These are phyloP conservation scores for Artibeus jamaicensis DNA, from an alignment of 2,797 vertebrate genomes.

Conservation along the genomic window DNA sequence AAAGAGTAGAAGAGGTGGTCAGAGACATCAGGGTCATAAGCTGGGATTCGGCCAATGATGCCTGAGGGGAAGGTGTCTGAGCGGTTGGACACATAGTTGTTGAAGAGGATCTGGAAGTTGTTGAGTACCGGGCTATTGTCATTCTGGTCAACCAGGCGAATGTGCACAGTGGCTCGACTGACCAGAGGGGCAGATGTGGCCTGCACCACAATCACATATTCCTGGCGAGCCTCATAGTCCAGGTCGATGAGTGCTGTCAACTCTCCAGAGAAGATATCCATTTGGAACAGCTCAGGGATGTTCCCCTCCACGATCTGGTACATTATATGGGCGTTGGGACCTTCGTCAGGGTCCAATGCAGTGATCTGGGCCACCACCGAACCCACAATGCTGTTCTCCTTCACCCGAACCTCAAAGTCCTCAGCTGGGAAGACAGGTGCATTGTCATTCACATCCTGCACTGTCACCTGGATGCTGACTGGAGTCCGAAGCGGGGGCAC, in stretches of 20 bases:
- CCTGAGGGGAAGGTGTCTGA: conserved; percentile 97
- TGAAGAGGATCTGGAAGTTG: conserved; percentile 99
- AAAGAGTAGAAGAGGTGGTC: conserved; percentile 96
- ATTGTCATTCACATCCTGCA: conserved; percentile 97
- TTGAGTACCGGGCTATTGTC: conserved; percentile 95
- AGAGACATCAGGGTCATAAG: conserved; percentile 95
- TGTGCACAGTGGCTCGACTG: conserved; percentile 95
- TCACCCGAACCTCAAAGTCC: conserved; percentile 96
- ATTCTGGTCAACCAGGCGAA: conserved; percentile 95
- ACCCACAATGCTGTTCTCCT: conserved; percentile 97
- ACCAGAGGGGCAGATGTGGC: conserved; percentile 98
- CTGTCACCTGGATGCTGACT: conserved; percentile 94
- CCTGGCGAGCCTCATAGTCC: conserved; percentile 93
- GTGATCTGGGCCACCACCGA: conserved; percentile 97
- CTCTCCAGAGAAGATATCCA: conserved; percentile 99
- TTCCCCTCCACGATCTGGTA: conserved; percentile 99
- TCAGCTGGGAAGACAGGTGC: conserved; percentile 96
- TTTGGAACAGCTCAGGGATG: conserved; percentile 98
- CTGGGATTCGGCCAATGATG: conserved; percentile 95
- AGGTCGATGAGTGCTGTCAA: conserved; percentile 98
- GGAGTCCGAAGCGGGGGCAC: conserved; percentile 94
- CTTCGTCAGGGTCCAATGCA: conserved; percentile 95
- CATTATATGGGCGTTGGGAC: conserved; percentile 97
- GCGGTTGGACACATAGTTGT: conserved; percentile 97
- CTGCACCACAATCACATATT: conserved; percentile 97